Conservation (phyloP, 2,888 invertebrate species). For the Lordiphosa fenestrarum region DNA sequence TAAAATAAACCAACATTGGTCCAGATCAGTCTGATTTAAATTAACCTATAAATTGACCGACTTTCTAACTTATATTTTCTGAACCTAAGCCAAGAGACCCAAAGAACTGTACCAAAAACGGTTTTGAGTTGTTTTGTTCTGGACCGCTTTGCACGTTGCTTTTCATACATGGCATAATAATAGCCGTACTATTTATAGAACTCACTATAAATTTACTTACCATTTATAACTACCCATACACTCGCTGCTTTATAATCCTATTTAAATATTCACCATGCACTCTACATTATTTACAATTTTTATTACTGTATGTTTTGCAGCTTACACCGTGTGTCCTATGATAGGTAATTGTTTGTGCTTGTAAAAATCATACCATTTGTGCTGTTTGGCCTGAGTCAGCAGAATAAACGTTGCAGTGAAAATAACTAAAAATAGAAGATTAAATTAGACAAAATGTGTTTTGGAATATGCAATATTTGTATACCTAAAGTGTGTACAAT, state of each 20-base stretch:
- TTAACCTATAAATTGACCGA: too few species aligned
- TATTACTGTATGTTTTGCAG: constrained; percentile 13
- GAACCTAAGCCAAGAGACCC: too few species aligned
- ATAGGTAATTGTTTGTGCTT: constrained; percentile 16
- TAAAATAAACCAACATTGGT: too few species aligned
- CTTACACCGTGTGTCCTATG: constrained; percentile 27
- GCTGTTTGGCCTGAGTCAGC: not conserved
- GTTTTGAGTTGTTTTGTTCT: too few species aligned
- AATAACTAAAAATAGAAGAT: constrained; percentile 1
- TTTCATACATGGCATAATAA: constrained; percentile 9
- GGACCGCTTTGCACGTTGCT: too few species aligned
- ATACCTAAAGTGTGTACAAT: constrained; percentile 5
- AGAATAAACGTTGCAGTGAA: not conserved
- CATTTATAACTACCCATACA: not conserved
- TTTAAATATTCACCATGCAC: constrained; percentile 17
- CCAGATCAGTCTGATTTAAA: too few species aligned
- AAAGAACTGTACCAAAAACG: too few species aligned
- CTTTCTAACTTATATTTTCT: too few species aligned
- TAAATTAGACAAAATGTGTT: not conserved
- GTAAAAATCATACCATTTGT: constrained; percentile 14
- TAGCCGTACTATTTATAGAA: too few species aligned
- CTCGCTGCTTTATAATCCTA: constrained; percentile 13
- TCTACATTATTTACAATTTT: constrained; percentile 13
- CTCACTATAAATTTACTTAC: not conserved
- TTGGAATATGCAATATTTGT: not conserved